Percentiles rank a stretch among this genome's conserved stretches.
Conservation (phyloP, 2,797 vertebrate species). For the Serranus cabrilla region DNA sequence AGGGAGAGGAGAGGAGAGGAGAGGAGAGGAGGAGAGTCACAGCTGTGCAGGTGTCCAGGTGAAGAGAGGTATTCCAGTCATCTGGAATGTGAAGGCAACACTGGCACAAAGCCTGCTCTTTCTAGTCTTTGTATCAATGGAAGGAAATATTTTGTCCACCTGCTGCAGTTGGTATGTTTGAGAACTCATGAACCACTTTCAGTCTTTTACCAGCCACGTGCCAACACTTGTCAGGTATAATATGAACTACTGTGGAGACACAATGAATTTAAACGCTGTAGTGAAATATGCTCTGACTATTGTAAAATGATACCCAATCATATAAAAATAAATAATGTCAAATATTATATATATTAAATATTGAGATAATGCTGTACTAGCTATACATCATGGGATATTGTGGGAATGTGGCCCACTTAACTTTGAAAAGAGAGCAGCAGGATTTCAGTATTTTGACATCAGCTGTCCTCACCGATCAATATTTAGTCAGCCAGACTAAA, state of each 20-base stretch:
- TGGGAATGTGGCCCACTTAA: neutral
- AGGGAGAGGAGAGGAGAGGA: neutral
- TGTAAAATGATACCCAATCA: neutral
- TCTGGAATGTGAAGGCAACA: conserved; percentile 63
- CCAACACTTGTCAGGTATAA: neutral
- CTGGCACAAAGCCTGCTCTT: conserved; percentile 55
- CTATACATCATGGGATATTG: neutral
- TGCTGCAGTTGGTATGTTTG: conserved; percentile 27
- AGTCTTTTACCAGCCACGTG: neutral
- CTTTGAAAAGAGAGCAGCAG: conserved; percentile 1
- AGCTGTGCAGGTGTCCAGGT: conserved; percentile 70
- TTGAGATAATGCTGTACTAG: conserved; percentile 3
- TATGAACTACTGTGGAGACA: neutral
- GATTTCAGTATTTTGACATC: conserved; percentile 49
- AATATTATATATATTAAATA: no score
- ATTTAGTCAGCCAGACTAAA: conserved; percentile 20
- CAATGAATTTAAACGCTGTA: neutral
- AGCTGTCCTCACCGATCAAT: conserved; percentile 34
- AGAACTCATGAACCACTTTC: conserved; percentile 19
- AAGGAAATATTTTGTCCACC: conserved; percentile 42
- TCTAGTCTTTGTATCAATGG: conserved; percentile 36
- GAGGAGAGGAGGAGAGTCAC: conserved; percentile 30
- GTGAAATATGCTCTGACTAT: conserved; percentile 7
- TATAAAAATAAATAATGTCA: neutral
- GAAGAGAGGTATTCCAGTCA: conserved; percentile 65